These are phyloP conservation scores for Leptodactylus fuscus DNA, from an alignment of 2,113 vertebrate genomes.

Conservation along the genomic window DNA sequence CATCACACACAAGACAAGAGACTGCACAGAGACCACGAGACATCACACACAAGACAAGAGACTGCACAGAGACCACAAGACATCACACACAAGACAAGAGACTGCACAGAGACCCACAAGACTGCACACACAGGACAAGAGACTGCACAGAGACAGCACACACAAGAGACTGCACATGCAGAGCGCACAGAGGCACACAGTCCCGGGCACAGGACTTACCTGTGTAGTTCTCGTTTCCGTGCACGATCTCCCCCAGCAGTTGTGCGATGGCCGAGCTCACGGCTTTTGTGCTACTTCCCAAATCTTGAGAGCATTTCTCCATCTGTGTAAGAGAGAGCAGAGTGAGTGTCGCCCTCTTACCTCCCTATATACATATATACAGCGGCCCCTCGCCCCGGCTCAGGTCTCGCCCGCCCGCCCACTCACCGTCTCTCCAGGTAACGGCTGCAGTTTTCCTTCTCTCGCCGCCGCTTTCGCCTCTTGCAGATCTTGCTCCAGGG, in stretches of 20 bases:
- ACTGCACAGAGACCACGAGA: too few relatives aligned
- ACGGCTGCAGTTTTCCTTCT: constrained; percentile 87
- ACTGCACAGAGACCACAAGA: too few relatives aligned
- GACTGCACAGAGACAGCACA: too few relatives aligned
- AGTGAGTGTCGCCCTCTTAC: not conserved
- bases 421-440: constrained; percentile 92
- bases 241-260: constrained; percentile 91
- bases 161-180: not conserved
- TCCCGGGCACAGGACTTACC: constrained; percentile 70
- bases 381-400: too few relatives aligned
- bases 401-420: not conserved
- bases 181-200: not conserved
- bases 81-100: too few relatives aligned
- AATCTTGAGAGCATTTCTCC: constrained; percentile 93
- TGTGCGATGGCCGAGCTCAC: constrained; percentile 93
- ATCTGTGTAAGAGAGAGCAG: constrained; percentile 72
- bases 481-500: constrained; percentile 90
- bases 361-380: too few relatives aligned
- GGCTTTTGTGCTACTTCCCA: constrained; percentile 92
- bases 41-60: too few relatives aligned
- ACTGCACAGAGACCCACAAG: too few relatives aligned
- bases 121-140: too few relatives aligned
- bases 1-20: too few relatives aligned
- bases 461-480: constrained; percentile 89
- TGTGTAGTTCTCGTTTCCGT: constrained; percentile 97